A percentile compares a stretch with the other conserved stretches of the same genome.
Conservation (phyloP, 2,797 vertebrate genomes). For the Sebastes wilsoni region DNA sequence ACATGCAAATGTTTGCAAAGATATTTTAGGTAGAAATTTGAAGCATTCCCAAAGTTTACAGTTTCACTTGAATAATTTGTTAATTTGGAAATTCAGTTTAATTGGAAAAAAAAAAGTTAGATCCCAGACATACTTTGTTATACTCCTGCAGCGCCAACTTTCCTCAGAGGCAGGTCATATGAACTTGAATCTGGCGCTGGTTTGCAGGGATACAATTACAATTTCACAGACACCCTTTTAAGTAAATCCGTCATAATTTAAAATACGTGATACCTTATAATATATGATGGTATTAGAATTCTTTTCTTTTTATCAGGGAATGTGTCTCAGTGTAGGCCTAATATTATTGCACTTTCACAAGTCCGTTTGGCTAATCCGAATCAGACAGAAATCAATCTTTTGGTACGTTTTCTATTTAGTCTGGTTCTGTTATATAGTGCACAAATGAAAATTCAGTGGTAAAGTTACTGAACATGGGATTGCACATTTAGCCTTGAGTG, state of each 20-base stretch:
- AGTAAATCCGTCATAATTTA: neutral
- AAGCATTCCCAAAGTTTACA: neutral
- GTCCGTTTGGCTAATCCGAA: too few species aligned
- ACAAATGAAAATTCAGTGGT: too few species aligned
- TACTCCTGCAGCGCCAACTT: slow-evolving; percentile 26
- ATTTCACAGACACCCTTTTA: slow-evolving; percentile 1
- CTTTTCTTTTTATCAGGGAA: neutral
- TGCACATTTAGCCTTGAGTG: too few species aligned
- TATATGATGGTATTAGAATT: neutral
- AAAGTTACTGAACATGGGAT: too few species aligned
- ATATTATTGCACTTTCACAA: too few species aligned
- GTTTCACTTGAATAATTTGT: slow-evolving; percentile 3
- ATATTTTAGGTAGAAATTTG: slow-evolving; percentile 5
- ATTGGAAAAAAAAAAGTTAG: neutral
- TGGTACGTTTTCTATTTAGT: too few species aligned
- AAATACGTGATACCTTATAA: neutral
- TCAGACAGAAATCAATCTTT: too few species aligned
- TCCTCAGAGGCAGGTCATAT: slow-evolving; percentile 29
- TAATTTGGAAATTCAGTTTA: neutral
- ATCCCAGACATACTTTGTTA: slow-evolving; percentile 26
- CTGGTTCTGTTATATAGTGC: too few species aligned
- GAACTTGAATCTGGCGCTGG: slow-evolving; percentile 9
- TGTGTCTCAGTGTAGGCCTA: neutral
- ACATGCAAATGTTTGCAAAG: neutral
- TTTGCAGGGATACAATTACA: slow-evolving; percentile 2